A percentile compares a stretch with the other conserved stretches of the same genome.
Evolutionary conservation across 2,888 invertebrate genomes (phyloP).

Genomic region (Stenchaetothrips biformis): DNA sequence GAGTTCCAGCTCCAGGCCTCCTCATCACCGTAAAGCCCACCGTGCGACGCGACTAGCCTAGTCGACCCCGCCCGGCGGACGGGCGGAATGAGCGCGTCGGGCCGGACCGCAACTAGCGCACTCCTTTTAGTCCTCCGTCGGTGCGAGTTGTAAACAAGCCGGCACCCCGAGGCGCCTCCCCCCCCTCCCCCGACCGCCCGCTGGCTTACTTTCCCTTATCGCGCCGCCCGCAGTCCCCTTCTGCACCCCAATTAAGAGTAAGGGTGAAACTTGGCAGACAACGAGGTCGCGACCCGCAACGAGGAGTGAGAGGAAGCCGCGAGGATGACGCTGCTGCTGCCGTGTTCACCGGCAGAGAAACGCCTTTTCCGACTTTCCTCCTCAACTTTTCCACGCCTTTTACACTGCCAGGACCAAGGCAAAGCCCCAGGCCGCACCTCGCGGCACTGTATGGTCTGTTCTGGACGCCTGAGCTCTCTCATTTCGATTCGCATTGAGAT

Average conservation of each 20-base stretch:
- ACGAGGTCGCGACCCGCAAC: conserved; percentile 30
- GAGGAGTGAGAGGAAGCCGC: conserved; percentile 2
- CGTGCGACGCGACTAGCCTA: too few species aligned
- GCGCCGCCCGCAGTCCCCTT: conserved; percentile 9
- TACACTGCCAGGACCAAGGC: not conserved
- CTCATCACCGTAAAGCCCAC: too few species aligned
- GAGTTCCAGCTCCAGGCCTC: too few species aligned
- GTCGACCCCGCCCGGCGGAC: too few species aligned
- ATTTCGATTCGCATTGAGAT: not conserved
- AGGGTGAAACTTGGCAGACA: conserved; percentile 26
- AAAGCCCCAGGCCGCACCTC: not conserved
- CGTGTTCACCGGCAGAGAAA: conserved; percentile 27
- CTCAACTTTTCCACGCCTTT: conserved; percentile 29
- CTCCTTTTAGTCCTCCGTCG: too few species aligned
- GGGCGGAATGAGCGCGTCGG: too few species aligned
- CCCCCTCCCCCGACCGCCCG: not conserved
- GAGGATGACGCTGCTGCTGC: conserved; percentile 17
- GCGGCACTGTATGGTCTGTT: conserved; percentile 17
- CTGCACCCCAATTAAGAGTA: conserved; percentile 25
- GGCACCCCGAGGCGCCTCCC: not conserved
- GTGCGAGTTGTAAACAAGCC: too few species aligned
- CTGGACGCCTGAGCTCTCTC: conserved; percentile 18
- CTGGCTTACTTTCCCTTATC: not conserved
- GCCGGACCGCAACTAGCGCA: too few species aligned
- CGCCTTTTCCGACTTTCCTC: conserved; percentile 20